Evolutionary conservation across 2,888 invertebrate genomes (phyloP), one percentile per base, ranked within the genome.

Genomic region (Chromoteleia sp.): DNA sequence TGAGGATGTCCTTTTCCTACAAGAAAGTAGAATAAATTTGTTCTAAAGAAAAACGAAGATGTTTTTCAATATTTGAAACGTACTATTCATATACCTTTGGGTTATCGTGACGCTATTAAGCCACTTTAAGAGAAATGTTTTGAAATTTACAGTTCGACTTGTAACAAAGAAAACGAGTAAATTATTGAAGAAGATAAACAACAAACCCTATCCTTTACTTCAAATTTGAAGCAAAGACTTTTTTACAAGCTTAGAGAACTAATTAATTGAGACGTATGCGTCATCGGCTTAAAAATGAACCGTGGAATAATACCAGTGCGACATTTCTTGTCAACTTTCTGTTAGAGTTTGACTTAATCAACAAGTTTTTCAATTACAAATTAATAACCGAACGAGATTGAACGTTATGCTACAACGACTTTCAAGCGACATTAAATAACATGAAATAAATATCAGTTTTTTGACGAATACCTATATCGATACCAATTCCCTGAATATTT

Each of bases 401-500:
- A 6, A 25, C 25, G 3, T 25, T 2, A 25, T n/a, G 25, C 25
- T 25, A 4, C 6, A 25, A 25, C 25, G 25, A 25, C 25, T 25
- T 25, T 25, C 25, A 25, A 12, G 29, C 0, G 10, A 25, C 4
- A 50, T 21, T 4, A n/a, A 21, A 10, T 21, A 17, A 10, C 50
- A 14, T 4, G 2, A 39, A 39, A 8, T 14, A 39, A 39, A 39
- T 39, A 21, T 33, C 17, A 25, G 25, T 8, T 14, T 30, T 33
- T 33, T 8, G 8, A 8, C 7, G 7, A 25, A 25, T 25, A 6
- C 8, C 17, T 39, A 17, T 7, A 58, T 39, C 29, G 70, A 65
- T 39, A 63, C 48, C 45, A 36, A 79, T 73, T 58, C 21, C 39
- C 19, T 70, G 56, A 19, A 78, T 73, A 45, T 73, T 65, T 68